phyloP scores from a whole-genome alignment of 2,888 invertebrate species.

The Hemaris fuciformis region DNA sequence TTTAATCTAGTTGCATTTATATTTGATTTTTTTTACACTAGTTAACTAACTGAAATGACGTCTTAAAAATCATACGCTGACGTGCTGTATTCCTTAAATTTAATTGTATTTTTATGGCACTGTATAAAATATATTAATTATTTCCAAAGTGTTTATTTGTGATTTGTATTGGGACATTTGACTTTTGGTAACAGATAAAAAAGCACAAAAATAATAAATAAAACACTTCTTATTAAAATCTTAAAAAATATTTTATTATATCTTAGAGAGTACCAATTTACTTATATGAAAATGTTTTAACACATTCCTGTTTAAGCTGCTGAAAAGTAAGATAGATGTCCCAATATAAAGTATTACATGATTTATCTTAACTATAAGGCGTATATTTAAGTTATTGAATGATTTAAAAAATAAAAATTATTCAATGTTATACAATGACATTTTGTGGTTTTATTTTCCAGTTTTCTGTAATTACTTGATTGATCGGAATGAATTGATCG shows the following conservation, averaged over 20 bases:
- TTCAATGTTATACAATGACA: conserved; percentile 47
- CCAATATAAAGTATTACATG: conserved; percentile 18
- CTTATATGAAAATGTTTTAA: not conserved
- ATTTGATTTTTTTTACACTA: not conserved
- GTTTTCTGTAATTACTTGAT: too few species aligned
- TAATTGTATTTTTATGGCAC: conserved; percentile 20
- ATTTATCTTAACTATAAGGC: conserved; percentile 15
- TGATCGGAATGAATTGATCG: too few species aligned
- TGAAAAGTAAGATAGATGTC: conserved; percentile 17
- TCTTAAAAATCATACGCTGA: not conserved
- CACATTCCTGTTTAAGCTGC: not conserved
- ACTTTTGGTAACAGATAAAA: too few species aligned
- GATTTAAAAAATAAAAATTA: conserved; percentile 52
- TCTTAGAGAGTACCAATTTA: too few species aligned
- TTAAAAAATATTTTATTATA: too few species aligned
- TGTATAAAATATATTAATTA: conserved; percentile 13
- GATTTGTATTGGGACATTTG: conserved; percentile 25
- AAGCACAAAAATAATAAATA: too few species aligned
- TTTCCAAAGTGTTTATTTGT: conserved; percentile 25
- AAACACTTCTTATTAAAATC: too few species aligned
- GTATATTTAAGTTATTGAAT: conserved; percentile 47
- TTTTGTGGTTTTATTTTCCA: conserved; percentile 17
- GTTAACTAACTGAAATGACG: not conserved
- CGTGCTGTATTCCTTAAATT: conserved; percentile 1
- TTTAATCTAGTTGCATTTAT: too few species aligned